These are phyloP conservation scores for Epinephelus fuscoguttatus DNA, from an alignment of 2,113 vertebrate species.

Conservation along the genomic window DNA sequence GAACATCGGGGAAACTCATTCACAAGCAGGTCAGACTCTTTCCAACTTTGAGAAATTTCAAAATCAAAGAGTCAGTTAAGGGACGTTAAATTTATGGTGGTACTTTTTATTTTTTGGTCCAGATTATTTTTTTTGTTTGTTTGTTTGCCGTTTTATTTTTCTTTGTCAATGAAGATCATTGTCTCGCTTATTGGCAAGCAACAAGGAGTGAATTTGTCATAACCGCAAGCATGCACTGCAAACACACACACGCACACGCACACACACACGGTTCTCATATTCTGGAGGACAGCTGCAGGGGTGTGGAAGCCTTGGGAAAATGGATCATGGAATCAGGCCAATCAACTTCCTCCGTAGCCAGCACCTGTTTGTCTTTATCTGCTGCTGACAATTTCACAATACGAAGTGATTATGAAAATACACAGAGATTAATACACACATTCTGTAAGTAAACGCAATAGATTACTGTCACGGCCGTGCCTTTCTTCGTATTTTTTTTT, in stretches of 20 bases:
- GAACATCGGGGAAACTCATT: constrained; percentile 69
- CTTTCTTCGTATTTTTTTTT: neutral
- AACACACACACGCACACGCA: constrained; percentile 19
- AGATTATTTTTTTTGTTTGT: neutral
- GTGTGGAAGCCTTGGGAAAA: constrained; percentile 83
- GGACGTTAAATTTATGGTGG: neutral
- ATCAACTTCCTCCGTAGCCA: constrained; percentile 78
- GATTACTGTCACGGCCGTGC: constrained; percentile 42
- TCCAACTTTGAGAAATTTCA: constrained; percentile 50
- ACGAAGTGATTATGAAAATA: constrained; percentile 49
- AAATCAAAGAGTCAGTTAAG: constrained; percentile 1
- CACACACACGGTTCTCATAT: constrained; percentile 77
- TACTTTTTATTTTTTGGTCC: constrained; percentile 28
- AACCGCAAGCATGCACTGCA: constrained; percentile 65
- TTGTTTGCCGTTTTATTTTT: constrained; percentile 20
- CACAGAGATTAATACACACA: constrained; percentile 45
- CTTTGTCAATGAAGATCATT: constrained; percentile 59
- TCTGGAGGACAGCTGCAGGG: constrained; percentile 81
- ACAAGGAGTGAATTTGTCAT: constrained; percentile 73
- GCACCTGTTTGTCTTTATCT: constrained; percentile 77
- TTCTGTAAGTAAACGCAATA: constrained; percentile 30
- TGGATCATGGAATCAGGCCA: constrained; percentile 78
- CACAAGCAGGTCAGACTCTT: constrained; percentile 59
- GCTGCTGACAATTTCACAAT: constrained; percentile 68
- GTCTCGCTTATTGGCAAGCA: constrained; percentile 62